Evolutionary conservation across 2,888 invertebrate genomes (phyloP), one percentile per base, ranked within the genome.

Genomic region (Agapetus fuscipes): DNA sequence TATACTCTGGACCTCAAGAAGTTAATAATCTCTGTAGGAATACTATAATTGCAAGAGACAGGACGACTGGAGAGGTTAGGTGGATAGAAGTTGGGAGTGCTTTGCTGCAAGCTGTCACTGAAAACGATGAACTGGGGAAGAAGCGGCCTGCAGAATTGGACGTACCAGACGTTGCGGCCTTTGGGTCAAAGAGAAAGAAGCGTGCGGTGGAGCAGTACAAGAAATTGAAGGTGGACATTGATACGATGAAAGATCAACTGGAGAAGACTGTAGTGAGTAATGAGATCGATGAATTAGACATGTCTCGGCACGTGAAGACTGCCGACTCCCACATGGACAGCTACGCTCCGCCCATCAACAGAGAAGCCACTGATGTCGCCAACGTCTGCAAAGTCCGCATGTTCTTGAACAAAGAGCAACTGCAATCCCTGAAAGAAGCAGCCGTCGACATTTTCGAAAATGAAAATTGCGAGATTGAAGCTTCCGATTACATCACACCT

Each of bases 321-420:
- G 15, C 37, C 3, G 32, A 14, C 13, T 12, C 25, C 17, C 11
- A 15, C 5, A 16, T 39, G 31, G 32, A 39, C 5, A 36, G 32
- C 12, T 47, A 47, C 11, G 35, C 37, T 14, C 47, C 47, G 6
- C 44, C 39, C 3, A 25, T 37, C 34, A 59, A 62, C 36, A 55
- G 55, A 48, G 49, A 57, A 2, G 61, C 61, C 10, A 34, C 12
- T n/a, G 39, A 39, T 30, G 48, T 52, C 3, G 45, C 50, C 32
- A 56, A 60, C 32, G 55, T 62, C 34, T 62, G 60, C 37, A 51
- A 57, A 32, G 3, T 57, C 13, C 41, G 58, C 32, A 57, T 60
- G 35, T 59, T 62, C 37, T 46, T 62, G 33, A 55, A 60, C 2
- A 47, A 51, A 25, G 48, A 49, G 27, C 52, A 55, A 43, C 40